Evolutionary conservation across 2,888 invertebrate species (phyloP).

Genomic region (Diarsia brunnea): DNA sequence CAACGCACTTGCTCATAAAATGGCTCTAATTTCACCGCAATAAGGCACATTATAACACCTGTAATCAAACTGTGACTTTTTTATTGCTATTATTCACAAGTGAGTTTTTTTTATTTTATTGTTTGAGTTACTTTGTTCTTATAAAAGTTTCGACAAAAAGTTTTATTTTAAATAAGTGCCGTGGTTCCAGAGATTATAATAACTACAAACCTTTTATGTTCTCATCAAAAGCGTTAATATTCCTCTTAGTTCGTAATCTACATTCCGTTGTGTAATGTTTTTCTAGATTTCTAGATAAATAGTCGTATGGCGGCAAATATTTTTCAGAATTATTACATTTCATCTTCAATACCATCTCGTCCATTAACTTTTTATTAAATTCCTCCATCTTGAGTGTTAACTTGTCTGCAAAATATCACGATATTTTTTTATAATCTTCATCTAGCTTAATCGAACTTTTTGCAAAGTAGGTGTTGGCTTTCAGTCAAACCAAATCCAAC

Average conservation of each 20-base stretch:
- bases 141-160: too few relatives aligned
- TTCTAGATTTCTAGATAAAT: constrained; percentile 79
- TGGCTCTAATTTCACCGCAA: too few relatives aligned
- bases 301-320: constrained; percentile 78
- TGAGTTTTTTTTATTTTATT: too few relatives aligned
- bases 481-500: not conserved
- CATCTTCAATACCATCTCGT: constrained; percentile 59
- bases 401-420: constrained; percentile 74
- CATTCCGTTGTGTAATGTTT: constrained; percentile 74
- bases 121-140: too few relatives aligned
- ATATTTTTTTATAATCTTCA: not conserved
- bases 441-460: not conserved
- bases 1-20: too few relatives aligned
- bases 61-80: too few relatives aligned
- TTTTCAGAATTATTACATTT: constrained; percentile 64
- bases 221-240: constrained; percentile 83
- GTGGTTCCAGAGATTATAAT: too few relatives aligned
- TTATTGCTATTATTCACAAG: too few relatives aligned
- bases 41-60: too few relatives aligned
- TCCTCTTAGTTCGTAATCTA: constrained; percentile 71
- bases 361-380: constrained; percentile 66
- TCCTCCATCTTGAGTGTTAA: constrained; percentile 74
- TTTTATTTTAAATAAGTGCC: too few relatives aligned
- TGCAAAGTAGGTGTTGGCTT: not conserved
- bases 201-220: constrained; percentile 88